Evolutionary conservation across 2,888 invertebrate genomes (phyloP), one percentile per base, ranked within the genome.

Genomic region (Drosophila multiciliata): DNA sequence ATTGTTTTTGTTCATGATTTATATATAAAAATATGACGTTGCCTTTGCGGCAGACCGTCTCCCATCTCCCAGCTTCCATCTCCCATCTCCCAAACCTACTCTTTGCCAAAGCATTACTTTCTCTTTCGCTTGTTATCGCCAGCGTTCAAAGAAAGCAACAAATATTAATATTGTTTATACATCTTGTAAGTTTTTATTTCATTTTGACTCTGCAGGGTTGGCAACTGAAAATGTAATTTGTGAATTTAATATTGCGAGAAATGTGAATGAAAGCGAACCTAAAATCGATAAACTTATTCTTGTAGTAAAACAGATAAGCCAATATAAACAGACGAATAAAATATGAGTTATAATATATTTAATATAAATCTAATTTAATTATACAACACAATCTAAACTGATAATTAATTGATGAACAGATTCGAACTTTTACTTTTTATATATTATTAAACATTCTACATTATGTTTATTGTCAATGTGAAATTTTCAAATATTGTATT

Each of bases 1-100:
- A 88, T 88, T 84, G 90, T 88, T 88, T 89, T 89, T 74, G 61
- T 89, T 83, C 78, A 89, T 89, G 90, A 89, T 88, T 89, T 88
- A 89, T 86, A 87, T 78, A 89, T 82, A 72, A 74, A 82, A 78
- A 82, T 78, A 73, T 78, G 71, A 64, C 57, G 74, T 73, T 70
- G 80, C 70, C 70, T 68, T 65, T 57, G 65, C 75, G 59, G 73
- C 72, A 52, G 63, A 71, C 66, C 26, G 29, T 29, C 29, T 29
- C 29, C 60, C 26, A 45, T 26, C 40, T 12, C 45, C 66, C 50
- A 49, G 17, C 29, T n/a, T 38, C 29, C 54, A 45, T 23, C 23
- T n/a, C 55, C 29, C 54, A 45, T 23, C 23, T 8, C 38, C 36
- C 36, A 38, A 38, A 20, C 45, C 45, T 3, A 23, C 23, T 45